Evolutionary conservation across 2,797 vertebrate species (phyloP), one percentile per base, ranked within the genome.

Genomic region (Cynodonichthys magdalenae): DNA sequence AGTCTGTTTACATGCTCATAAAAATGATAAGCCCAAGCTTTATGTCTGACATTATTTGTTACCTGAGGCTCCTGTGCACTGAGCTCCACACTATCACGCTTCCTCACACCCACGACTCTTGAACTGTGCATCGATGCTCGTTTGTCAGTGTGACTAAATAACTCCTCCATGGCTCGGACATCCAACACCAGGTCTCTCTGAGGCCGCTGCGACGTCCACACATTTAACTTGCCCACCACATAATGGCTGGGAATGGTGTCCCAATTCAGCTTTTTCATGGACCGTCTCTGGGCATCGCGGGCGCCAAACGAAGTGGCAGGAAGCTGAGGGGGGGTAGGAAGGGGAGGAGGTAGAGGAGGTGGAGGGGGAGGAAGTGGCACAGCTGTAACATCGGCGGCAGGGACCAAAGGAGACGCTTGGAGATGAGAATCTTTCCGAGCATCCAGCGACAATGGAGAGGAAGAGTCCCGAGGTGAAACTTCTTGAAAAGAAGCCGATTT

Each of bases 251-350:
- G 94, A 49, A 95, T 87, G 14, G 93, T 85, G 45, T 94, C 94
- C 94, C 94, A 95, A 87, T 95, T 94, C 28, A 95, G 90, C 79
- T 90, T 94, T 28, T 94, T 94, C 91, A 95, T 94, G 46, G 93
- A 94, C 20, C 85, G 81, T 1, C 85, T 86, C n/a, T 85, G 83
- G 45, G 64, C 66, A 36, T 71, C 62, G 9, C 75, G 51, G 27
- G 83, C 69, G 18, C 84, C 73, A 9, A 84, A 72, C 8, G 68
- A 12, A 75, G 1, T 54, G 14, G 4, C 55, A 20, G 1, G 76
- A 24, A 56, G 74, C 0, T 59, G 75, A 0, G 76, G 88, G 2
- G 85, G 83, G 0, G 65, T 80, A 0, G 71, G 75, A 0, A 66
- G 66, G 0, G 60, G 81, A 5, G 57, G 74, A 0, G 56, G 62